Evolutionary conservation across 2,888 invertebrate genomes (phyloP), one percentile per base, ranked within the genome.

Genomic region (Polylopha cassiicola): DNA sequence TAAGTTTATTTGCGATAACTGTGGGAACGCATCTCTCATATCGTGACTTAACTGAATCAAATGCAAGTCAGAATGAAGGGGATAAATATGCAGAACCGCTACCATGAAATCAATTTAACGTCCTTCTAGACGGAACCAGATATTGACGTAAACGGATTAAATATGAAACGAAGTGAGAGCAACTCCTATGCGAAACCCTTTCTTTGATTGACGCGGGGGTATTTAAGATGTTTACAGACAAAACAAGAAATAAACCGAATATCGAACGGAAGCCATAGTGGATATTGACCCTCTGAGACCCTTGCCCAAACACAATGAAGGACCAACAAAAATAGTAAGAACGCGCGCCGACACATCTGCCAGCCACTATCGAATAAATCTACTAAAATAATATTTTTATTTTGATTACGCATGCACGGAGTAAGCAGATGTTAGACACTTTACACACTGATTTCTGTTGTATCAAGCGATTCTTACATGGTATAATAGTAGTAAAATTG

Each of bases 371-470:
- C 84, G 64, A 76, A 84, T 81, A 82, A 84, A 85, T 85, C 82
- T 81, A 81, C 76, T 72, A 73, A 80, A 82, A 82, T 84, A 76
- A 79, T 84, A 84, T 84, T 85, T 82, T 85, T 81, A 82, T 85
- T 82, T 81, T 82, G 80, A 82, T 81, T 82, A 77, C 73, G 76
- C 64, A 53, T 67, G 72, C 74, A 64, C 72, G 76, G 73, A 75
- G 79, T 76, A 72, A 73, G 76, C 84, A 85, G 84, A 81, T 85
- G 84, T 74, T 76, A 66, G 69, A 62, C 48, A 18, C 37, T 48
- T 47, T 53, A 69, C 63, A 65, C 46, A 78, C 65, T 39, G 51
- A 23, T 31, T 4, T 8, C 9, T 17, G 37, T 51, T 46, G 47
- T 28, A 31, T 32, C 44, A 29, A 47, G 41, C 49, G 29, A 9